Evolutionary conservation across 1,140 invertebrate species (phyloP).

Genomic region (Parasteatoda tepidariorum): DNA sequence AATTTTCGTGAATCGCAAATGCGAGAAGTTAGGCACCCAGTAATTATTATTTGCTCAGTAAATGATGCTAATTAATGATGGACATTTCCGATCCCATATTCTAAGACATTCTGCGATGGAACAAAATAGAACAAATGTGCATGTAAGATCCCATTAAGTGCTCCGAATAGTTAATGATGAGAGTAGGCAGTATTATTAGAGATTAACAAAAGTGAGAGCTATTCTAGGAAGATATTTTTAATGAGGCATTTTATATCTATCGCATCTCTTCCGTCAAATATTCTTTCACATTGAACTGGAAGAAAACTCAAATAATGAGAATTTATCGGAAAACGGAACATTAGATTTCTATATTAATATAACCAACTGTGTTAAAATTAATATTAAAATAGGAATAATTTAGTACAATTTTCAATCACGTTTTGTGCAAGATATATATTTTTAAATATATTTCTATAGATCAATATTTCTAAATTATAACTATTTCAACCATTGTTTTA

Average conservation of each 20-base stretch:
- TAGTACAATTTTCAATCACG: no score
- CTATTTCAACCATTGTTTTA: no score
- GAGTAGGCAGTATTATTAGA: not conserved
- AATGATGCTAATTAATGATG: not conserved
- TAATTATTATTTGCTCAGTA: not conserved
- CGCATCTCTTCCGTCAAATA: no score
- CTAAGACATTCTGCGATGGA: not conserved
- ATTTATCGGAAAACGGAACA: no score
- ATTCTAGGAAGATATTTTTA: not conserved
- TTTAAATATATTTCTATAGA: no score
- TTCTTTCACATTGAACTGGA: no score
- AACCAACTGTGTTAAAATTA: no score
- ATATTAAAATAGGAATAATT: no score
- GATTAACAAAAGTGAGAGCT: not conserved
- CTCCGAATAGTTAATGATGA: not conserved
- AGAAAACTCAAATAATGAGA: no score
- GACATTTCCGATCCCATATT: not conserved
- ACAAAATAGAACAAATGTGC: not conserved
- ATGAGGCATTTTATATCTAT: not conserved
- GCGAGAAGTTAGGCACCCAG: not conserved
- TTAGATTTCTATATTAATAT: no score
- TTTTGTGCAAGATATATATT: no score
- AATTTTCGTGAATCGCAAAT: not conserved
- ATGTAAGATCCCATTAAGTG: not conserved
- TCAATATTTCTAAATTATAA: no score